Conservation (phyloP, 2,797 vertebrate genomes). For the Chanos chanos region DNA sequence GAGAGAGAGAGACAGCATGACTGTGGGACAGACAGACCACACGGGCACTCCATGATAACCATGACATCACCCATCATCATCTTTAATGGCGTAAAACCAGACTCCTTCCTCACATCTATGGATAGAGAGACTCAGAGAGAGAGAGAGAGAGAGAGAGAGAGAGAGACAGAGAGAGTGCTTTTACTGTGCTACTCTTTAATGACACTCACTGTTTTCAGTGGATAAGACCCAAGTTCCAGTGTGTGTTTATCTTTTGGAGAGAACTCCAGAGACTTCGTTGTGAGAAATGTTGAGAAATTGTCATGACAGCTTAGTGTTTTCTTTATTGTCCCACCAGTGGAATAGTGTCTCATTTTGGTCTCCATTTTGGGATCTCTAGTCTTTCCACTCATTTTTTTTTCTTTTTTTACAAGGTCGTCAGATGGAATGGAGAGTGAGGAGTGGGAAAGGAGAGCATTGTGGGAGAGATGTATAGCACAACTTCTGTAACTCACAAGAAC, state of each 20-base stretch:
- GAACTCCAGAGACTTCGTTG: not conserved
- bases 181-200: not conserved
- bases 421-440: too few relatives aligned
- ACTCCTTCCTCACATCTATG: not conserved
- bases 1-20: not conserved
- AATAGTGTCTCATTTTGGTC: constrained; percentile 2
- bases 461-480: too few relatives aligned
- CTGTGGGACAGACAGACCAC: constrained; percentile 14
- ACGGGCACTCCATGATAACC: not conserved
- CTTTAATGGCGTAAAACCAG: not conserved
- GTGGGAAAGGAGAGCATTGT: too few relatives aligned
- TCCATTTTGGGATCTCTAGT: not conserved
- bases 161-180: not conserved
- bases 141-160: not conserved
- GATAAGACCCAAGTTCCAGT: too few relatives aligned
- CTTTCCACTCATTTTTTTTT: not conserved
- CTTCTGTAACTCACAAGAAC: too few relatives aligned
- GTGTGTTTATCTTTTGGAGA: too few relatives aligned
- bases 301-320: constrained; percentile 5
- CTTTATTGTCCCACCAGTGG: constrained; percentile 15
- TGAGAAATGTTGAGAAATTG: not conserved
- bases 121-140: not conserved
- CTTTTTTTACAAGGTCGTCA: too few relatives aligned
- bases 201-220: too few relatives aligned
- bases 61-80: constrained; percentile 8